These are phyloP conservation scores for Cyclophora albipunctata DNA, from an alignment of 2,888 invertebrate species.

Conservation along the genomic window DNA sequence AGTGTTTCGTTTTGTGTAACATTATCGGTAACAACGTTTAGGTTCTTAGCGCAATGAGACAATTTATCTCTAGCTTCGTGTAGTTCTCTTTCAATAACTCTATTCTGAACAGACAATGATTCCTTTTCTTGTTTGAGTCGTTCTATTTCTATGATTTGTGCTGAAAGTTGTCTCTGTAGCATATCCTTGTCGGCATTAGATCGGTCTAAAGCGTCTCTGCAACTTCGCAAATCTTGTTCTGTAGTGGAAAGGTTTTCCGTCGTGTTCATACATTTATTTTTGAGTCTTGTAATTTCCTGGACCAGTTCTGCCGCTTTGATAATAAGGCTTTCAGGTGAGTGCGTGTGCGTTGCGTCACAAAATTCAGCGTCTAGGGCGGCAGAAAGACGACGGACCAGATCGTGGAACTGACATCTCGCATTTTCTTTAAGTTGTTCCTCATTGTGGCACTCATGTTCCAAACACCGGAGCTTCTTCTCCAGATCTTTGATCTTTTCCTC, in stretches of 20 bases:
- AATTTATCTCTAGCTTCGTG: constrained; percentile 81
- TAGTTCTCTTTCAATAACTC: constrained; percentile 83
- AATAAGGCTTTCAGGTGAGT: constrained; percentile 82
- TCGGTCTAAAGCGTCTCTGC: constrained; percentile 79
- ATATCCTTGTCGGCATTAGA: constrained; percentile 82
- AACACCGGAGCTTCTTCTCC: constrained; percentile 81
- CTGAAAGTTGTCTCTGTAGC: constrained; percentile 82
- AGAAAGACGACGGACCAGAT: constrained; percentile 82
- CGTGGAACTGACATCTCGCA: constrained; percentile 79
- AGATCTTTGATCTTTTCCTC: constrained; percentile 87
- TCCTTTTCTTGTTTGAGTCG: constrained; percentile 87
- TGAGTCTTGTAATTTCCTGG: constrained; percentile 80
- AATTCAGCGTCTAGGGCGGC: constrained; percentile 82
- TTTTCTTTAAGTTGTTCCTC: constrained; percentile 86
- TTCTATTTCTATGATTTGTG: constrained; percentile 82
- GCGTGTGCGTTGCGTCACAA: constrained; percentile 78
- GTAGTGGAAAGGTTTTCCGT: constrained; percentile 76
- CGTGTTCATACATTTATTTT: constrained; percentile 76
- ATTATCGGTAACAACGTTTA: constrained; percentile 80
- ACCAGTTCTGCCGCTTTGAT: constrained; percentile 86
- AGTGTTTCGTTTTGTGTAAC: constrained; percentile 81
- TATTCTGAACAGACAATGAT: constrained; percentile 80
- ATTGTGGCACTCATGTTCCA: constrained; percentile 82
- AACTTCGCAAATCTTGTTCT: constrained; percentile 80
- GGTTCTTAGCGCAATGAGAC: constrained; percentile 77